A percentile compares a stretch with the other conserved stretches of the same genome.
phyloP scores from a whole-genome alignment of 1,140 invertebrate genomes.

The Akabosia matsudoensis region DNA sequence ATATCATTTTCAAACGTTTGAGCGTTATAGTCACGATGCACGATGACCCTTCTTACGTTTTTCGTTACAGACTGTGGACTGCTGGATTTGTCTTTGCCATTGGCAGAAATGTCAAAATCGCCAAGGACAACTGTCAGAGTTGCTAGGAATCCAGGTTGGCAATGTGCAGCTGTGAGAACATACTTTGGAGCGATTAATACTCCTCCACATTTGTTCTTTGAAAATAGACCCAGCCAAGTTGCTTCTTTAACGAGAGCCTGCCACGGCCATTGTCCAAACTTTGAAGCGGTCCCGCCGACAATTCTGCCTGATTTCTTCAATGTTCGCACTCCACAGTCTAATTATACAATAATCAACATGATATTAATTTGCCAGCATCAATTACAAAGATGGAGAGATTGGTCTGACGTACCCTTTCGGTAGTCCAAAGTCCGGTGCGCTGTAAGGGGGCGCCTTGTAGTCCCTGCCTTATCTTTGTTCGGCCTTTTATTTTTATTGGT shows the following conservation, averaged over 20 bases:
- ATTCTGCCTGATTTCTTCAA: conserved; percentile 69
- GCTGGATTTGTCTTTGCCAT: conserved; percentile 57
- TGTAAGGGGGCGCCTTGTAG: conserved; percentile 41
- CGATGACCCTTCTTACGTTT: conserved; percentile 81
- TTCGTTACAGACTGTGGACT: conserved; percentile 69
- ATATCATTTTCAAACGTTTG: conserved; percentile 88
- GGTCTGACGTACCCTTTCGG: conserved; percentile 66
- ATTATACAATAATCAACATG: background rate
- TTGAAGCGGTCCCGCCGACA: conserved; percentile 80
- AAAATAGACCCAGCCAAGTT: conserved; percentile 87
- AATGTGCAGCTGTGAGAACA: conserved; percentile 88
- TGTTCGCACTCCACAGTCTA: conserved; percentile 83
- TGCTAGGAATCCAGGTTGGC: conserved; percentile 87
- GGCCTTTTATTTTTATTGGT: conserved; percentile 29
- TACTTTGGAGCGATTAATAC: conserved; percentile 80
- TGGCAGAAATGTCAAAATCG: conserved; percentile 79
- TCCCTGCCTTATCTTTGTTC: conserved; percentile 34
- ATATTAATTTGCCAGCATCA: too few species aligned
- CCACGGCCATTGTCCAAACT: conserved; percentile 88
- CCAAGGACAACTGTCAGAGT: conserved; percentile 85
- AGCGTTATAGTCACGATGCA: conserved; percentile 82
- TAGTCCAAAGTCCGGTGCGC: conserved; percentile 55
- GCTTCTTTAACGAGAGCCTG: conserved; percentile 84
- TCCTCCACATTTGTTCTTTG: conserved; percentile 94
- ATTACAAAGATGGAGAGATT: too few species aligned